Evolutionary conservation across 2,888 invertebrate genomes (phyloP).

Genomic region (Brenthis hecate): DNA sequence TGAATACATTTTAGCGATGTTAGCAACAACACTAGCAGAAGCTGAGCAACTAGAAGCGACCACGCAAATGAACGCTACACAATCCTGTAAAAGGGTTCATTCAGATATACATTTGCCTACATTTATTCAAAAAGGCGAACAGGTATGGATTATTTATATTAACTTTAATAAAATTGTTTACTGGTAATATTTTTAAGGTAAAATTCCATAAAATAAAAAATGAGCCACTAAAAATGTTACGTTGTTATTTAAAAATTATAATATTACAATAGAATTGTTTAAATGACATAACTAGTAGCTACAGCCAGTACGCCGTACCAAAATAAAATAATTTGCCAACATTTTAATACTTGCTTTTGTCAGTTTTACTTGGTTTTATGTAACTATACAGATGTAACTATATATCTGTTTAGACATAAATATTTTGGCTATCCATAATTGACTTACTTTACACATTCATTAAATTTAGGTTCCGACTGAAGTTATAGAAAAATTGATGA

Average conservation of each 20-base stretch:
- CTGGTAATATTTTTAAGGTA: slow-evolving; percentile 3
- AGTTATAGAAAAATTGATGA: slow-evolving; percentile 85
- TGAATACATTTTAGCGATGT: slow-evolving; percentile 84
- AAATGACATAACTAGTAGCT: too few species aligned
- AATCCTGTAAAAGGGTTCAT: slow-evolving; percentile 68
- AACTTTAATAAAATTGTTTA: slow-evolving; percentile 7
- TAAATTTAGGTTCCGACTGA: slow-evolving; percentile 85
- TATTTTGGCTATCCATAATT: background rate
- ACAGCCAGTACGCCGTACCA: too few species aligned
- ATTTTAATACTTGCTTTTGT: too few species aligned
- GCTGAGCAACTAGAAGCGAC: slow-evolving; percentile 71
- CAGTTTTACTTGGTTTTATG: too few species aligned
- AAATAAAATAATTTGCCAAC: too few species aligned
- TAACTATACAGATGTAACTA: background rate
- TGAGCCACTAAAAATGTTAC: background rate
- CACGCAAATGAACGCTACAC: slow-evolving; percentile 72
- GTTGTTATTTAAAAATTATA: too few species aligned
- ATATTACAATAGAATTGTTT: too few species aligned
- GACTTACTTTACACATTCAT: background rate
- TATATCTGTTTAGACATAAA: background rate
- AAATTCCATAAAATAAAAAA: background rate
- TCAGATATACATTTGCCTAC: slow-evolving; percentile 91
- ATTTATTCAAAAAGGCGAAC: slow-evolving; percentile 87
- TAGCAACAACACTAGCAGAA: slow-evolving; percentile 81
- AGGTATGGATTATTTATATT: slow-evolving; percentile 63